These are phyloP conservation scores for Notiomystis cincta DNA, from an alignment of 2,113 vertebrate genomes.

Conservation along the genomic window DNA sequence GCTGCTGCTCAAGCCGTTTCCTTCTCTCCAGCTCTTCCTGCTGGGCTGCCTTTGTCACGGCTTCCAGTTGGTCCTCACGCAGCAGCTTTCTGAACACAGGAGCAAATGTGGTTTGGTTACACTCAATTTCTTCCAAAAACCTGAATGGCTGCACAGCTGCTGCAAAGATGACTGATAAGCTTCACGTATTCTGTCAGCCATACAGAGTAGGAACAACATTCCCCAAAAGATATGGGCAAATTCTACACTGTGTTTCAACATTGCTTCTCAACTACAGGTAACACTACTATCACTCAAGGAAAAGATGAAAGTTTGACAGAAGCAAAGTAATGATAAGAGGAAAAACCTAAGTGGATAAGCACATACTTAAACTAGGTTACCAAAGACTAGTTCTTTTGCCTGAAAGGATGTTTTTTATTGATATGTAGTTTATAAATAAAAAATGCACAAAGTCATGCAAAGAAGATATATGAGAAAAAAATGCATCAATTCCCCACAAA, in stretches of 20 bases:
- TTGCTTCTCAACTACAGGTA: neutral
- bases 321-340: neutral
- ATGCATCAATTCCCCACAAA: neutral
- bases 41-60: constrained; percentile 95
- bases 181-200: neutral
- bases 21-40: constrained; percentile 95
- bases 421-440: neutral
- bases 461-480: neutral
- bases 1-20: constrained; percentile 93
- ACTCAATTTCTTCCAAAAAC: neutral
- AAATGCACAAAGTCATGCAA: neutral
- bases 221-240: neutral
- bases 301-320: neutral
- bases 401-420: neutral
- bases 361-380: neutral
- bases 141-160: neutral
- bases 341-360: neutral
- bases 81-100: constrained; percentile 85
- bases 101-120: neutral
- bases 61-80: constrained; percentile 93
- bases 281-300: neutral
- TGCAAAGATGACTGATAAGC: neutral
- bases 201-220: neutral
- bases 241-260: neutral
- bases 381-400: neutral